Percentiles rank a stretch among this genome's conserved stretches.
These are phyloP conservation scores for Turritopsis dohrnii DNA, from an alignment of 30 jellyfish, hydroid and myxozoan species.

Conservation along the genomic window DNA sequence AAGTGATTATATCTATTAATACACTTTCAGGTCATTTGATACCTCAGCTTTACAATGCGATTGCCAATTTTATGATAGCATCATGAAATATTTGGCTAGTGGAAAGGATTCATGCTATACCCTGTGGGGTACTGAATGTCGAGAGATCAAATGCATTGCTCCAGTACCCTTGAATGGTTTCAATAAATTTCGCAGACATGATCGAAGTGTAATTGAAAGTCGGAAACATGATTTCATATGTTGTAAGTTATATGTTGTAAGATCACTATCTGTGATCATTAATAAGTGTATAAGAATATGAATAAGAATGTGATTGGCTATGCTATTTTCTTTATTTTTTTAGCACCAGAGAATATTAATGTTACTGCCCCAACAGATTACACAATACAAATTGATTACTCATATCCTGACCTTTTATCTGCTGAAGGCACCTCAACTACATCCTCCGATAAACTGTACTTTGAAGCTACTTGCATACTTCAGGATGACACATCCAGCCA, in stretches of 20 bases:
- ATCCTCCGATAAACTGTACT: conserved; percentile 14
- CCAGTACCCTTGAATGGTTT: conserved; percentile 19
- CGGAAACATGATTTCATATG: conserved; percentile 53
- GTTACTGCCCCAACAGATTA: conserved; percentile 43
- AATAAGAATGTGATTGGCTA: background rate
- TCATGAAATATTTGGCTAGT: background rate
- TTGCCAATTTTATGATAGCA: conserved; percentile 41
- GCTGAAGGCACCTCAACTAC: conserved; percentile 15
- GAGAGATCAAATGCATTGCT: background rate
- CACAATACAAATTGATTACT: conserved; percentile 39
- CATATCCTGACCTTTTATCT: conserved; percentile 27
- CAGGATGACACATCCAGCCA: background rate
- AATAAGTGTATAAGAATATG: too few species aligned
- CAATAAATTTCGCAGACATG: background rate
- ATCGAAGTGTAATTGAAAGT: background rate
- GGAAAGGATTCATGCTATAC: background rate
- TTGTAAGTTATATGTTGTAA: conserved; percentile 35
- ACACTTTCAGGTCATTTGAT: conserved; percentile 34
- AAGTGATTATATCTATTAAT: background rate
- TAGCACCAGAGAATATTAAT: conserved; percentile 48
- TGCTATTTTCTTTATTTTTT: background rate
- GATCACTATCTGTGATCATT: too few species aligned
- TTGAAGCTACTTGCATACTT: conserved; percentile 21
- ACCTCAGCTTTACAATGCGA: conserved; percentile 53
- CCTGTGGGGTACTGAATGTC: background rate